These are phyloP conservation scores for Drosophila tropicalis DNA, from an alignment of 1,140 invertebrate species.

Conservation along the genomic window DNA sequence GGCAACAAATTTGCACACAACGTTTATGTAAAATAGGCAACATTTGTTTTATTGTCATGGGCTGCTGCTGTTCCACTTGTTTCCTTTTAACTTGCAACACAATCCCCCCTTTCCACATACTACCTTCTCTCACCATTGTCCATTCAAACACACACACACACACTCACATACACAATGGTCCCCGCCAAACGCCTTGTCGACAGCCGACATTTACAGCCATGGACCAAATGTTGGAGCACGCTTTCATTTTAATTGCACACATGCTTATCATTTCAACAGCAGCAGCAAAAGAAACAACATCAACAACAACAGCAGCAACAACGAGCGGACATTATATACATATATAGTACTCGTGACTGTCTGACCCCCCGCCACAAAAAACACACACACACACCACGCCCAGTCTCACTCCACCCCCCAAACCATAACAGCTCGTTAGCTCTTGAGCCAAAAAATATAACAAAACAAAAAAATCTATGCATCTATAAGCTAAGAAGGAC, in stretches of 20 bases:
- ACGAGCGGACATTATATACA: conserved; percentile 29
- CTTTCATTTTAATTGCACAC: conserved; percentile 81
- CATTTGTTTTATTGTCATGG: conserved; percentile 77
- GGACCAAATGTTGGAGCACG: conserved; percentile 61
- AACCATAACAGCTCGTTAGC: conserved; percentile 63
- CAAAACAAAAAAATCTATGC: background rate
- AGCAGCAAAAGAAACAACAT: conserved; percentile 34
- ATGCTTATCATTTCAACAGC: conserved; percentile 80
- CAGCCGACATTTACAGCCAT: conserved; percentile 47
- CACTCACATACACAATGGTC: no score
- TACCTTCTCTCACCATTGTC: background rate
- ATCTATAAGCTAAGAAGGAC: background rate
- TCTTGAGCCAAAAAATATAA: conserved; percentile 22
- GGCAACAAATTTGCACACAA: conserved; percentile 68
- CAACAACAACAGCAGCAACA: conserved; percentile 23
- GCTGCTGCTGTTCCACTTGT: conserved; percentile 50
- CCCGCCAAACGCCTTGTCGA: conserved; percentile 6
- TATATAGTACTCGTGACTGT: conserved; percentile 19
- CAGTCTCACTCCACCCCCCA: background rate
- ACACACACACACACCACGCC: conserved; percentile 14
- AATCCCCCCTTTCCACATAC: background rate
- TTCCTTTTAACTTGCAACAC: conserved; percentile 16
- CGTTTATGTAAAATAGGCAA: conserved; percentile 79
- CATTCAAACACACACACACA: background rate
- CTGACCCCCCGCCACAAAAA: conserved; percentile 15